These are phyloP conservation scores for Chionomys nivalis DNA, from an alignment of 2,113 vertebrate genomes.

Conservation along the genomic window DNA sequence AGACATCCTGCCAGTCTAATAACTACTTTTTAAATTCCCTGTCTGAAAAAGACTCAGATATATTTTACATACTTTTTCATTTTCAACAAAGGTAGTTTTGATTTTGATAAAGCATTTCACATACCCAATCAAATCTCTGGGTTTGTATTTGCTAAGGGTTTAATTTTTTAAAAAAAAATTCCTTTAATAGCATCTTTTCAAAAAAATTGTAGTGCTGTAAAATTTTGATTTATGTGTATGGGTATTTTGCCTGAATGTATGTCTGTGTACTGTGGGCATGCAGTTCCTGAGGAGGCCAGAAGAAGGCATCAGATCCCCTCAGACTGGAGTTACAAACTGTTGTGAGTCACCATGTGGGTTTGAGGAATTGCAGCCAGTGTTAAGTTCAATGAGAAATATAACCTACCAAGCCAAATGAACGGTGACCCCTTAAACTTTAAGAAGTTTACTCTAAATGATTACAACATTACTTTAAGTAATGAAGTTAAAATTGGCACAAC, in stretches of 20 bases:
- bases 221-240: background rate
- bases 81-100: constrained; percentile 44
- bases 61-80: constrained; percentile 27
- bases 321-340: background rate
- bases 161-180: constrained; percentile 43
- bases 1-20: background rate
- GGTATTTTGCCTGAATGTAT: background rate
- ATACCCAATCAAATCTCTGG: background rate
- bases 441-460: background rate
- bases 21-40: background rate
- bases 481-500: background rate
- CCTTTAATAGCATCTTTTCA: background rate
- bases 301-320: background rate
- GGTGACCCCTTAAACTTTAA: background rate
- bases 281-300: background rate
- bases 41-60: constrained; percentile 46
- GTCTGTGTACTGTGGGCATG: background rate
- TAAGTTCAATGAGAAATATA: constrained; percentile 39
- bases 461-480: constrained; percentile 42
- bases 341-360: background rate
- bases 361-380: background rate
- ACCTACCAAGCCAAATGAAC: constrained; percentile 17
- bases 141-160: constrained; percentile 21
- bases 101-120: constrained; percentile 34
- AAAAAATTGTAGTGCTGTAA: background rate